Base-by-base conservation (phyloP, 1,140 invertebrate species). In the Drosophila pseudoobscura region DNA sequence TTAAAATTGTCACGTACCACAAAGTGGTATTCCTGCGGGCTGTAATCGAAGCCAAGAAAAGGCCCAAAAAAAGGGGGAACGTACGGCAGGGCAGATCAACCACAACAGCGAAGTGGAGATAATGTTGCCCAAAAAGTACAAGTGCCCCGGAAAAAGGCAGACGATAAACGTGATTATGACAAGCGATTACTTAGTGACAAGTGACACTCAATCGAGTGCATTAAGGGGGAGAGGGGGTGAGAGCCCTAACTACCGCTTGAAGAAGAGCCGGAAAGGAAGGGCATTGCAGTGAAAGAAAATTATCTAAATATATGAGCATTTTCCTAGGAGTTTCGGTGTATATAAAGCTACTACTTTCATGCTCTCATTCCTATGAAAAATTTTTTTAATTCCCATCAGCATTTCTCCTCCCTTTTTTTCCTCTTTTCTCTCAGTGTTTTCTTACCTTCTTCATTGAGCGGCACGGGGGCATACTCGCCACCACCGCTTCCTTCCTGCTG, bases 1-100 rank as follows among this genome's bases (percentile, higher is more conserved):
- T 65, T 64, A 74, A 90, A 82, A 89, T 88, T 89, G 85, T 89
- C 85, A 85, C 85, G 85, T 85, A 88, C 84, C 66, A 70, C 66
- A 59, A 72, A 64, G 35, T 44, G 45, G 41, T 61, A 59, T 47
- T 56, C 53, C 85, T 87, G 70, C 78, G 78, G 83, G 83, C 60
- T 55, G 52, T 53, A 76, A 54, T 76, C 22, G 61, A 70, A 15
- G 50, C 52, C 35, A 57, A 39, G 75, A 75, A 80, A 56, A 44
- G 13, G 52, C 50, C 17, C 0, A 57, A 45, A 31, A 24, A 57
- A 72, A 73, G 57, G 74, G 83, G 80, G 56, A 69, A 59, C 17
- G 45, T 5, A 26, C 24, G 24, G 24, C 24, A 26, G 24, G 45
- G 66, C 57, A 70, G 66, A 70, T 70, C 75, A 46, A 75, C 80